A percentile compares a stretch with the other conserved stretches of the same genome.
Evolutionary conservation across 2,888 invertebrate species (phyloP).

Genomic region (Synergus umbraculus): DNA sequence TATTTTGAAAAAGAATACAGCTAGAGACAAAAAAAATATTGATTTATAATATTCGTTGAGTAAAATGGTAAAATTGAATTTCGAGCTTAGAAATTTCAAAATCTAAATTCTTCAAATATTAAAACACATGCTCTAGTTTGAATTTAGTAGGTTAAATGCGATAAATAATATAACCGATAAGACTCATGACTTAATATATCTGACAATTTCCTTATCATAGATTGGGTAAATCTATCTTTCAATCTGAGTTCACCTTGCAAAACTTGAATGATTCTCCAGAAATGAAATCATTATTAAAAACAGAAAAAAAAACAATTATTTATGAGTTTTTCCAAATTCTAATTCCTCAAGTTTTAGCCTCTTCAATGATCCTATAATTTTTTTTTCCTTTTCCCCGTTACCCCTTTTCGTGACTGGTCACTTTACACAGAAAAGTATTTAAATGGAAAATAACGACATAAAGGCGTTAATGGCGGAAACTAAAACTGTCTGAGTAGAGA

Average conservation of each 20-base stretch:
- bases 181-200: not conserved
- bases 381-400: not conserved
- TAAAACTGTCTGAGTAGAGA: conserved; percentile 16
- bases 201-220: not conserved
- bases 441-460: conserved; percentile 1
- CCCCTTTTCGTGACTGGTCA: not conserved
- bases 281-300: not conserved
- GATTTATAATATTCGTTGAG: no score
- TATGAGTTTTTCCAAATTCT: not conserved
- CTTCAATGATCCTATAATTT: not conserved
- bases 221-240: conserved; percentile 18
- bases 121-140: not conserved
- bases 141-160: conserved; percentile 29
- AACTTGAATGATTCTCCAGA: not conserved
- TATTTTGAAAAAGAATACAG: no score
- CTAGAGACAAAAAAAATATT: no score
- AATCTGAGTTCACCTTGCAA: not conserved
- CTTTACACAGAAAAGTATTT: conserved; percentile 10
- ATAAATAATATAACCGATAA: conserved; percentile 30
- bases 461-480: conserved; percentile 26
- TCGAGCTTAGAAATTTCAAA: not conserved
- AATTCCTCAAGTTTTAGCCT: not conserved
- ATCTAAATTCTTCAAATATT: not conserved
- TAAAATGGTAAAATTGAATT: no score
- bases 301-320: not conserved